Base-by-base conservation (phyloP, 1,140 invertebrate species). In the Leptinotarsa defecta region DNA sequence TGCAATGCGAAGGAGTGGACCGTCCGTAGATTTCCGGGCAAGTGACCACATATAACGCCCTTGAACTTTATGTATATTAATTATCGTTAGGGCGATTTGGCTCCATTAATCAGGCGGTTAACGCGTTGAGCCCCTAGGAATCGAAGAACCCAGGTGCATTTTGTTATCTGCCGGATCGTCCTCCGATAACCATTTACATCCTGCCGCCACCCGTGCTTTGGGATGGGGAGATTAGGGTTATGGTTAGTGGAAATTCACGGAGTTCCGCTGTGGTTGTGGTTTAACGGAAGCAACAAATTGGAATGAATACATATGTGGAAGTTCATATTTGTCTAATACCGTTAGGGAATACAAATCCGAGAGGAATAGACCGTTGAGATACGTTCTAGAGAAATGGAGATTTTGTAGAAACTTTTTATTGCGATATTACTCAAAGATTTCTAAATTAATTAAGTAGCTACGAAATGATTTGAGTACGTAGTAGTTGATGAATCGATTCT, bases 31-130 rank as follows among this genome's bases (percentile, higher is more conserved):
- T 69, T 61, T 73, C 61, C 62, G 27, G 65, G 34, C 49, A 65
- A 73, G 75, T 72, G 69, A 20, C 75, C 70, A 76, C 52, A 70
- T 65, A 62, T 52, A 76, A 73, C 48, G 52, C 69, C 71, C 67
- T 68, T 71, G 70, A 77, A 77, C 76, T 77, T 77, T 77, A 77
- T 74, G 67, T 68, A 71, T 77, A 77, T 77, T 77, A 77, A 77
- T 77, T 77, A 77, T 77, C 68, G 67, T 77, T 77, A 77, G 73
- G 52, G 68, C 67, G 70, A 68, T 74, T 71, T 75, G 73, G 63
- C 63, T 67, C 72, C 76, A 77, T 77, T 77, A 77, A 77, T 77
- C 76, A 77, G 68, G 62, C 48, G 68, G 69, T 43, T 65, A 77
- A 67, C 61, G 52, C 52, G 52, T 17, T 17, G 52, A 43, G 57